Evolutionary conservation across 2,888 invertebrate genomes (phyloP).

Genomic region (Pyrochroa serraticornis): DNA sequence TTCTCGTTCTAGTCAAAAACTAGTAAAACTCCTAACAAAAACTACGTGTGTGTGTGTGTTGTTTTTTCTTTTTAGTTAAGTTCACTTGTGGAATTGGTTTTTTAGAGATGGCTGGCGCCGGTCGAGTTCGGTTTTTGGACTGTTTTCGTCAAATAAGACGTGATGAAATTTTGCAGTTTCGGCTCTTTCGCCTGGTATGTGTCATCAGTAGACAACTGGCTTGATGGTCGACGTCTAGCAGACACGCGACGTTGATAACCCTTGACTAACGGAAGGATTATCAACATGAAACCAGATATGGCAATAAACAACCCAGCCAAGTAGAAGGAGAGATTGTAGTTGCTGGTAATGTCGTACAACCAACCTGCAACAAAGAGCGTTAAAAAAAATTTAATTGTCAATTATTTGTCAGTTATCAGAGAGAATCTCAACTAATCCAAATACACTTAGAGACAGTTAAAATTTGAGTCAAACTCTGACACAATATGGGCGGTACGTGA

Average conservation of each 20-base stretch:
- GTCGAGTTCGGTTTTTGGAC: conserved; percentile 35
- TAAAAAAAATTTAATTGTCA: conserved; percentile 4
- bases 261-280: conserved; percentile 53
- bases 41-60: too few species aligned
- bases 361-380: conserved; percentile 66
- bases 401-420: too few species aligned
- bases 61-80: conserved; percentile 31
- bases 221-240: conserved; percentile 42
- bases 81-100: conserved; percentile 38
- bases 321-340: conserved; percentile 82
- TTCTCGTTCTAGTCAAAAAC: neutral
- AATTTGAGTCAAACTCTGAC: too few species aligned
- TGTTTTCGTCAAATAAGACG: conserved; percentile 45
- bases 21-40: conserved; percentile 28
- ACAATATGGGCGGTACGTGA: too few species aligned
- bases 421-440: too few species aligned
- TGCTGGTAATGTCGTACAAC: conserved; percentile 79
- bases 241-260: conserved; percentile 49
- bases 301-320: conserved; percentile 81
- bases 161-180: conserved; percentile 41
- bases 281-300: conserved; percentile 71
- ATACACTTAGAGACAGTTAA: too few species aligned
- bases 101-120: conserved; percentile 41
- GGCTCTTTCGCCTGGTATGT: conserved; percentile 32
- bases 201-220: conserved; percentile 37